Evolutionary conservation across 2,113 vertebrate genomes (phyloP).

Genomic region (Malurus alboscapulatus): DNA sequence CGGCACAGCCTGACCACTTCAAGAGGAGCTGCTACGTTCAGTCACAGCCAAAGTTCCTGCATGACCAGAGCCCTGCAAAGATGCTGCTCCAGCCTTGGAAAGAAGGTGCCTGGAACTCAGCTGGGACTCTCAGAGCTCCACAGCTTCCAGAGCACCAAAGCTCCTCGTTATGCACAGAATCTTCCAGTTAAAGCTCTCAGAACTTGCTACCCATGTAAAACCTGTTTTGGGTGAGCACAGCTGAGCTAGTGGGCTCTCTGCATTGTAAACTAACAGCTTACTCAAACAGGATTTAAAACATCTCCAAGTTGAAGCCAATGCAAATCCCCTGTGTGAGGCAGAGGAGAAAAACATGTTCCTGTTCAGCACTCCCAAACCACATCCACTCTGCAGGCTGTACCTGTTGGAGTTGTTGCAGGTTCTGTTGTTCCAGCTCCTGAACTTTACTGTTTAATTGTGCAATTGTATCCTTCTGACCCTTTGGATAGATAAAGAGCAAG

Average conservation of each 20-base stretch:
- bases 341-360: not conserved
- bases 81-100: not conserved
- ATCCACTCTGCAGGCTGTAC: not conserved
- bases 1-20: not conserved
- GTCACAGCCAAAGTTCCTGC: not conserved
- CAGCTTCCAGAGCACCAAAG: not conserved
- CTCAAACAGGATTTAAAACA: not conserved
- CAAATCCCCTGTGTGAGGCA: not conserved
- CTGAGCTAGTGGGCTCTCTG: not conserved
- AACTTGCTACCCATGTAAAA: not conserved
- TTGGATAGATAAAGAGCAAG: not conserved
- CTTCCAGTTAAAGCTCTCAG: not conserved
- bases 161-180: not conserved
- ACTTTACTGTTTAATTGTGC: conserved; percentile 68
- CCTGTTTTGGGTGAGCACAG: not conserved
- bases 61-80: not conserved
- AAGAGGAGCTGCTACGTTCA: not conserved
- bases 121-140: not conserved
- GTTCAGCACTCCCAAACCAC: not conserved
- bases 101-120: not conserved
- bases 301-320: not conserved
- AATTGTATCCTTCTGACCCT: conserved; percentile 76
- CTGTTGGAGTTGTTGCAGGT: conserved; percentile 66
- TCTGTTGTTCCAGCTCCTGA: conserved; percentile 68
- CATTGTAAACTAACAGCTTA: not conserved